Percentiles rank a stretch among this genome's conserved stretches.
Evolutionary conservation across 64 coral and sea anemone species (phyloP).

Genomic region (Anthopleura sola): DNA sequence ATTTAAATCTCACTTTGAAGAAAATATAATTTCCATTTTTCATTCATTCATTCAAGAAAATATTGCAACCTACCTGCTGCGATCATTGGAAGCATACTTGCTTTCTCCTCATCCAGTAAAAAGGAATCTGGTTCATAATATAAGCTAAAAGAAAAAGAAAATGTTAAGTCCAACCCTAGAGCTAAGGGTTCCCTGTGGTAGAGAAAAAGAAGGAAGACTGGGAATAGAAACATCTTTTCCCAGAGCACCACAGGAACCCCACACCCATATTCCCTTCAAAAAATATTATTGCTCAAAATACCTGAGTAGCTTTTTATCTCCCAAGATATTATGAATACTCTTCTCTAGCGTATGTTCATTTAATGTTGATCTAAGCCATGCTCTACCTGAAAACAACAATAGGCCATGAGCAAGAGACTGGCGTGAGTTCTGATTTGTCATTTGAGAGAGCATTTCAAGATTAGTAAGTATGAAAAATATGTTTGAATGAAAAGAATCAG

Average conservation of each 20-base stretch:
- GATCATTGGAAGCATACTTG: constrained; percentile 97
- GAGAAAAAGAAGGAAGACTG: background rate
- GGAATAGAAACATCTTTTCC: background rate
- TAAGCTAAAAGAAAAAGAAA: constrained; percentile 35
- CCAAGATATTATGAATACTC: constrained; percentile 70
- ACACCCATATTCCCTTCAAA: background rate
- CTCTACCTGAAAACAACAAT: constrained; percentile 44
- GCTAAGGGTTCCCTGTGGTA: background rate
- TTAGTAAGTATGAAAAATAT: too few relatives aligned
- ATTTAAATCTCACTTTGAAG: background rate
- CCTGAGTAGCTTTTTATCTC: constrained; percentile 62
- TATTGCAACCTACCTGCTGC: constrained; percentile 58
- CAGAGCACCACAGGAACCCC: background rate
- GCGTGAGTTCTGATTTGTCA: too few relatives aligned
- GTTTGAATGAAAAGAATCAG: too few relatives aligned
- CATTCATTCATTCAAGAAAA: background rate
- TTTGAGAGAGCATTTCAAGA: too few relatives aligned
- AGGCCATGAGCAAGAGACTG: too few relatives aligned
- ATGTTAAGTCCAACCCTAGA: background rate
- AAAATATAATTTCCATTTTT: background rate
- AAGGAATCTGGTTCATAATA: constrained; percentile 89
- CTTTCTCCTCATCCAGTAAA: constrained; percentile 81
- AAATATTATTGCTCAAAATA: background rate
- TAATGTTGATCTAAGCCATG: constrained; percentile 85
- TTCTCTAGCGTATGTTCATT: constrained; percentile 94